Evolutionary conservation across 2,113 vertebrate species (phyloP).

Genomic region (Nothoprocta perdicaria): DNA sequence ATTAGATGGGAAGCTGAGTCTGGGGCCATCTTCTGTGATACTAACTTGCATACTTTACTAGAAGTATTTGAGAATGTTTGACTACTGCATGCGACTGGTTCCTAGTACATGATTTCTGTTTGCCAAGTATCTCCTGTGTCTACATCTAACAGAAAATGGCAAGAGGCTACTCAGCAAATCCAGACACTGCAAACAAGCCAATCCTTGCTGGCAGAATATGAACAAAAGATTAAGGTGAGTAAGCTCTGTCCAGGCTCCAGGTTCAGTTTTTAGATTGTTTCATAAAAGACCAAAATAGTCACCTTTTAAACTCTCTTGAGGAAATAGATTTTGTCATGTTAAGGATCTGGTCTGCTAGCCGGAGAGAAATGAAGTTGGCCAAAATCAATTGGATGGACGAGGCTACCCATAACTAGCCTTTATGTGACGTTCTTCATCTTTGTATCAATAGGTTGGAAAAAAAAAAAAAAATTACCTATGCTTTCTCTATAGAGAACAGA

Average conservation of each 20-base stretch:
- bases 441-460: not conserved
- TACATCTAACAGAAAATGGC: slow-evolving; percentile 83
- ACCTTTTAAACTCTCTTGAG: not conserved
- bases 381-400: not conserved
- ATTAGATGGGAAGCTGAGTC: not conserved
- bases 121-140: not conserved
- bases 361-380: not conserved
- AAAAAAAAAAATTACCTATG: too few relatives aligned
- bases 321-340: not conserved
- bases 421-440: not conserved
- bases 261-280: not conserved
- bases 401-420: not conserved
- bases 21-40: not conserved
- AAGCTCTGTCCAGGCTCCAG: not conserved
- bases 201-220: slow-evolving; percentile 80
- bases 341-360: not conserved
- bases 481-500: not conserved
- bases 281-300: not conserved
- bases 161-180: slow-evolving; percentile 85
- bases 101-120: not conserved
- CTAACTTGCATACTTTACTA: not conserved
- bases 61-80: not conserved
- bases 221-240: slow-evolving; percentile 92
- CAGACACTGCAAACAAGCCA: slow-evolving; percentile 85
- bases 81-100: not conserved